Evolutionary conservation across 2,888 invertebrate genomes (phyloP).

Genomic region (Xanthia togata): DNA sequence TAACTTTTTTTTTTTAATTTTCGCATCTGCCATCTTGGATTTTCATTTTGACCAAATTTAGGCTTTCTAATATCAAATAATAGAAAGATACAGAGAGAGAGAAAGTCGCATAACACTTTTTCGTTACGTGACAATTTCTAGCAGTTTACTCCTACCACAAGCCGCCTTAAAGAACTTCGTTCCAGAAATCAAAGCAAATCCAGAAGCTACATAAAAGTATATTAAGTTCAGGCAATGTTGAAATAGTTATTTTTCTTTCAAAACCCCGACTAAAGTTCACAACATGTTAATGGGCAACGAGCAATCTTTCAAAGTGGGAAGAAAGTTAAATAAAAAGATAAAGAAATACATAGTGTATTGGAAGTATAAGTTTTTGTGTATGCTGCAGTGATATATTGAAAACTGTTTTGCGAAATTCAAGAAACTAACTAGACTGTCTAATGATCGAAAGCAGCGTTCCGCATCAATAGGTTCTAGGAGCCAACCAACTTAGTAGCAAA

Average conservation of each 20-base stretch:
- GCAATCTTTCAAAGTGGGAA: constrained; percentile 1
- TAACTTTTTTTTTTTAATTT: too few relatives aligned
- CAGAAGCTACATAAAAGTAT: too few relatives aligned
- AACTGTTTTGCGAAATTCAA: not conserved
- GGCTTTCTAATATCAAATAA: too few relatives aligned
- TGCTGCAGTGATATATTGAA: not conserved
- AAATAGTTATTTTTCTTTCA: constrained; percentile 30
- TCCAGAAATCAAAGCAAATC: not conserved
- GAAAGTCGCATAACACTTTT: too few relatives aligned
- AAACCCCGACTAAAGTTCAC: constrained; percentile 10
- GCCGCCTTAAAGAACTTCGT: too few relatives aligned
- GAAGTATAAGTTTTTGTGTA: not conserved
- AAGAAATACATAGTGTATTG: constrained; percentile 11
- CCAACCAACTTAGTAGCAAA: not conserved
- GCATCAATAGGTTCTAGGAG: not conserved
- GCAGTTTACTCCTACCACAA: too few relatives aligned
- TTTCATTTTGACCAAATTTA: too few relatives aligned
- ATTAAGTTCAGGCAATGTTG: constrained; percentile 8
- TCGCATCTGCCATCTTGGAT: too few relatives aligned
- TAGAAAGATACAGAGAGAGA: too few relatives aligned
- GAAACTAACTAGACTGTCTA: not conserved
- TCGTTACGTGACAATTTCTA: too few relatives aligned
- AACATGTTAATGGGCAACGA: constrained; percentile 12
- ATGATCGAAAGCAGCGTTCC: not conserved
- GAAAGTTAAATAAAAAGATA: constrained; percentile 11